Conservation (phyloP, 2,888 invertebrate genomes). For the Danaus chrysippus region DNA sequence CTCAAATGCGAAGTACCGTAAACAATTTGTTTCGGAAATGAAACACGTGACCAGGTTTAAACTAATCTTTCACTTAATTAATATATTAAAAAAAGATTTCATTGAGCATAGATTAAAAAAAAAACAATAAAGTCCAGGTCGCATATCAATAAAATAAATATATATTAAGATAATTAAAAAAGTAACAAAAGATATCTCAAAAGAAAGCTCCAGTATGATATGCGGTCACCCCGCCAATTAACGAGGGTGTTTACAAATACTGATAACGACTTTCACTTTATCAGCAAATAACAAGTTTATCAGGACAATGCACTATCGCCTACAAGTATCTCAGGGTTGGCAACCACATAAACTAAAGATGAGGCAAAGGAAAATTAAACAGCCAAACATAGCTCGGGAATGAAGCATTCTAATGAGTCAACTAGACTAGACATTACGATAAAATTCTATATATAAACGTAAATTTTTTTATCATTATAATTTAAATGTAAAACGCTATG, state of each 20-base stretch:
- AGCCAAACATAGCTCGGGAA: too few relatives aligned
- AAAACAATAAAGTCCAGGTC: neutral
- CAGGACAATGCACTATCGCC: constrained; percentile 75
- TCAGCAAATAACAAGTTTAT: constrained; percentile 71
- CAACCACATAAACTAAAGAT: too few relatives aligned
- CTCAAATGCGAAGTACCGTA: constrained; percentile 45
- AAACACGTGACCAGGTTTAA: constrained; percentile 26
- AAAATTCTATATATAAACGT: too few relatives aligned
- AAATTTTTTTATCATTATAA: too few relatives aligned
- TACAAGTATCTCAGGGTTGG: constrained; percentile 43
- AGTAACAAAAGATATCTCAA: neutral
- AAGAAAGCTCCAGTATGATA: constrained; percentile 3
- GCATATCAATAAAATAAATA: too few relatives aligned
- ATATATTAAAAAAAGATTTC: too few relatives aligned
- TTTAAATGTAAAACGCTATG: too few relatives aligned
- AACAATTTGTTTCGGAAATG: constrained; percentile 34
- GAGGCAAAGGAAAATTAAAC: too few relatives aligned
- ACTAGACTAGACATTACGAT: too few relatives aligned
- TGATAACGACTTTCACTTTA: constrained; percentile 68
- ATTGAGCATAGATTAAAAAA: neutral
- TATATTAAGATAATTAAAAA: too few relatives aligned
- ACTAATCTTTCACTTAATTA: neutral
- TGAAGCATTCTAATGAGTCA: too few relatives aligned
- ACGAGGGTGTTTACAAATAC: constrained; percentile 67
- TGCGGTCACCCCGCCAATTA: constrained; percentile 43